Evolutionary conservation across 2,888 invertebrate species (phyloP), one percentile per base, ranked within the genome.

Genomic region (Cataglyphis livida): DNA sequence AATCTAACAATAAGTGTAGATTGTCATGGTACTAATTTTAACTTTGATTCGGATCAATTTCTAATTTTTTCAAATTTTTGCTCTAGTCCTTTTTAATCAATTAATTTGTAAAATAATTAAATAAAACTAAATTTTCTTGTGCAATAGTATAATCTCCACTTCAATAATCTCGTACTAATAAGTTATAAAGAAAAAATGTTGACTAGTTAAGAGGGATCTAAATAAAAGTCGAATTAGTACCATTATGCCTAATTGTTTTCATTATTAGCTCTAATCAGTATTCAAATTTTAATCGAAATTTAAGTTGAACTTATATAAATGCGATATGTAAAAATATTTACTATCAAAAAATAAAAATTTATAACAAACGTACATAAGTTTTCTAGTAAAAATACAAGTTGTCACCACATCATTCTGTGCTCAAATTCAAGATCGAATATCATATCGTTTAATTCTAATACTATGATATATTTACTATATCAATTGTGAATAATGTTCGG

Each of bases 401-500:
- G 75, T 82, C 62, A 82, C 7, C 7, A 82, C 64, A 83, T 86
- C 64, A 59, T 84, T 89, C 90, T 90, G 90, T 87, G 90, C 91
- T 92, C 90, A 90, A 91, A 91, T 91, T 85, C 84, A 90, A 89
- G 88, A 89, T 86, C 88, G 86, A 66, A 81, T 85, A 35, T 35
- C 35, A 87, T 88, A 87, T 88, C 48, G 10, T 35, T 68, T 79
- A 87, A 88, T 65, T 76, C 81, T 88, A 83, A 70, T 73, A 84
- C 84, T 89, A 82, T 78, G 84, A 84, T 84, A 87, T 84, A 87
- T 71, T 78, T 81, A 87, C 85, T 84, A 75, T 83, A 61, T 75
- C 64, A 48, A 78, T 82, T 62, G 18, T 51, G 64, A 75, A 61
- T 76, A 35, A 82, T 44, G 7, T 68, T 81, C 59, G 81, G 68